Evolutionary conservation across 2,888 invertebrate species (phyloP), one percentile per base, ranked within the genome.

Genomic region (Litoditis marina): DNA sequence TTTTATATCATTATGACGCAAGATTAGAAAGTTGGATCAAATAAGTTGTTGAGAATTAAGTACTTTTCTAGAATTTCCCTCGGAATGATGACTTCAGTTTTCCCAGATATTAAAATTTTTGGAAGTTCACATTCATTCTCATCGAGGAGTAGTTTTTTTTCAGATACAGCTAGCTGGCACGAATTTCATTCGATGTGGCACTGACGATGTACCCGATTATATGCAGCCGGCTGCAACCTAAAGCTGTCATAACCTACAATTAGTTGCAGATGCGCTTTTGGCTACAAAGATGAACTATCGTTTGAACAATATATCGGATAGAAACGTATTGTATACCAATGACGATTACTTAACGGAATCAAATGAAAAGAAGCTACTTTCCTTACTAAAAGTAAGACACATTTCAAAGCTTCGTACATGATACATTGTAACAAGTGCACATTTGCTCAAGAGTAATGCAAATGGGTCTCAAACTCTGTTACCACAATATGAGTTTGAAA

Each of bases 211-310:
- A 31, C 11, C n/a, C n/a, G n/a, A n/a, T n/a, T n/a, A n/a, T n/a
- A n/a, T n/a, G n/a, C n/a, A n/a, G n/a, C n/a, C n/a, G n/a, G n/a
- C n/a, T n/a, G n/a, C n/a, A 28, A 13, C n/a, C 13, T 39, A 13
- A 28, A 4, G 2, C n/a, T 46, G 31, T 39, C 4, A 2, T 44
- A 13, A 49, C 22, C n/a, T 4, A 4, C 4, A 8, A 1, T 47
- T 30, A n/a, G 16, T 60, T 66, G 53, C 53, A 75, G 75, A 69
- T 60, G 75, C 75, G 19, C 60, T 75, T 1, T 22, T 75, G 5
- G 68, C 73, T 8, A 71, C 75, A 8, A 65, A 63, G 46, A 57
- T 73, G 11, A 73, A 73, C 53, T 71, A 63, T 50, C 65, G 63
- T 3, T 34, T 73, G 36, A 73, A 73, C 34, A 50, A 56, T 11